Base-by-base conservation (phyloP, 2,113 vertebrate species). In the Oreochromis aureus region DNA sequence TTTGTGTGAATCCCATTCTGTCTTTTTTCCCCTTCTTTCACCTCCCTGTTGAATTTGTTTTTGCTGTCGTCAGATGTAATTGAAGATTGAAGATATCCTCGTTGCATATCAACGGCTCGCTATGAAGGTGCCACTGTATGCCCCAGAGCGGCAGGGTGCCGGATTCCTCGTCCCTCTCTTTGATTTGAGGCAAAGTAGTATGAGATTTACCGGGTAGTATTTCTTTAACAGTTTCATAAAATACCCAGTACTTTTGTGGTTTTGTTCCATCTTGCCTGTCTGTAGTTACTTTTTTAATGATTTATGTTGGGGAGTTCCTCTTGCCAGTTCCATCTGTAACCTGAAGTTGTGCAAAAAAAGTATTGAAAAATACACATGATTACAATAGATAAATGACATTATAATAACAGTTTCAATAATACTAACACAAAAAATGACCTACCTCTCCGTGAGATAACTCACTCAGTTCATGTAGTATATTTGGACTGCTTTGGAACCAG, bases 1-100 rank as follows among this genome's bases (percentile, higher is more conserved):
- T 94, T 93, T 93, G 84, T 86, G 71, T 91, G 89, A 88, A 86
- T 93, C 82, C 86, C 63, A 87, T 92, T 87, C 36, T 89, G 59
- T 88, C 22, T 80, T 83, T 34, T 34, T 86, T 19, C 61, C 61
- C 61, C 58, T 56, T 85, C 81, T 78, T 87, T 86, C 54, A 71
- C 83, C 69, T 88, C 66, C 85, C 89, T 46, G 83, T 89, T 83
- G 61, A 82, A 91, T 90, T 92, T 81, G 85, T 78, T 88, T 66
- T 84, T 90, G 87, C 78, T 83, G 81, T 89, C 66, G 22, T 94
- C 86, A 89, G 85, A 90, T 89, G 83, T 91, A 88, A 91, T 85
- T 89, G 89, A 89, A 80, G 86, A 89, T 87, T 86, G 48, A 89
- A 92, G 91, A 89, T 84, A 85, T 90, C 90, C 87, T 86, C 39